Conservation (phyloP, 2,888 invertebrate species). For the Drosophila barbarae region DNA sequence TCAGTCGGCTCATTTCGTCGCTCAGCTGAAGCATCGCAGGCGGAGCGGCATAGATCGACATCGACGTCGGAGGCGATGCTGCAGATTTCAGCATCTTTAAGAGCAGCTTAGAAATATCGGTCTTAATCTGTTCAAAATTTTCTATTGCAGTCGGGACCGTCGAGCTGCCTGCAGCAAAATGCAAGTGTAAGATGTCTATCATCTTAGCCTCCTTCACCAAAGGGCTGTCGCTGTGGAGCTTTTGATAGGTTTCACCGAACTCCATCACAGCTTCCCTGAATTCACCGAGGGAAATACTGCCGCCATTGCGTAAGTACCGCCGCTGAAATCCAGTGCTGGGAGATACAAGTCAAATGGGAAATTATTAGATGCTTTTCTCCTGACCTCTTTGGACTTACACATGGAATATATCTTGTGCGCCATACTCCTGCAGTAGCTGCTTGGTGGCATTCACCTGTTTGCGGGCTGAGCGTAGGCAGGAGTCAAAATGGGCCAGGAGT, state of each 20-base stretch:
- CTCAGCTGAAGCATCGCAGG: conserved; percentile 25
- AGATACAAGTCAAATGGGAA: not conserved
- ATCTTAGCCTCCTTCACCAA: not conserved
- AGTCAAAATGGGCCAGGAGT: conserved; percentile 32
- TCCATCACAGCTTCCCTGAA: not conserved
- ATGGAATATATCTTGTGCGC: conserved; percentile 39
- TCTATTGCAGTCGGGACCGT: conserved; percentile 2
- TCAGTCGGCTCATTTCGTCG: conserved; percentile 36
- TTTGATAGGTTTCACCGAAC: not conserved
- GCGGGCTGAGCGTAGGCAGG: conserved; percentile 28
- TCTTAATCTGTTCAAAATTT: conserved; percentile 23
- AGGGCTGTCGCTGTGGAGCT: not conserved
- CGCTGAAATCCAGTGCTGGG: conserved; percentile 9
- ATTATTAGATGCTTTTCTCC: too few species aligned
- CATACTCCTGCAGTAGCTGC: conserved; percentile 4
- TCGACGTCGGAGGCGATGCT: not conserved
- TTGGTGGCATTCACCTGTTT: conserved; percentile 14
- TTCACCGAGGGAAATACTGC: conserved; percentile 1
- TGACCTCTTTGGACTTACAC: conserved; percentile 35
- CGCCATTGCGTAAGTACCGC: conserved; percentile 2
- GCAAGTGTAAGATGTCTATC: conserved; percentile 36
- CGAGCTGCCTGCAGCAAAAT: conserved; percentile 20
- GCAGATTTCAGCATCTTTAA: conserved; percentile 36
- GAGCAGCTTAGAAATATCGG: conserved; percentile 34
- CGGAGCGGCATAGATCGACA: not conserved